Base-by-base conservation (phyloP, 1,140 invertebrate genomes). In the Eumaeus atala region DNA sequence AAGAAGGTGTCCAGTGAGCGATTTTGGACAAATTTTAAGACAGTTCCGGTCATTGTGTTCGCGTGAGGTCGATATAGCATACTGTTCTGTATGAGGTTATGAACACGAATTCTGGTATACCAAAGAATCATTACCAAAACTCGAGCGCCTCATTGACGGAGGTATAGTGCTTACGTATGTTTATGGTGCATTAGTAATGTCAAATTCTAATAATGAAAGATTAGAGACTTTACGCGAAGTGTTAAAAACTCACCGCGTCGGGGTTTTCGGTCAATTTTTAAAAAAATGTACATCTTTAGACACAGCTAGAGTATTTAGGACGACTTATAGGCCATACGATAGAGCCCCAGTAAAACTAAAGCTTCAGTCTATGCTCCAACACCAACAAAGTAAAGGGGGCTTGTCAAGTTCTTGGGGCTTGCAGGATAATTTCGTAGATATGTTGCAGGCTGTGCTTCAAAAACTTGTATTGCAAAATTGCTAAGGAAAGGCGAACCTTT, bases 71-170 rank as follows among this genome's bases (percentile, higher is more conserved):
- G 50, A 40, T 55, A 11, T 36, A 14, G 49, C 62, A n/a, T n/a
- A n/a, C n/a, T n/a, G n/a, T n/a, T 9, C 16, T 68, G 7, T 59
- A 40, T 17, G 60, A 63, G 11, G 48, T 59, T 1, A 65, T 65
- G 55, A 52, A 47, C 9, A 49, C 38, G 0, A 58, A 54, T 16
- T 64, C 59, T 4, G 58, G 60, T 50, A n/a, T 89, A 89, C 53
- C 74, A 87, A 56, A 54, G 70, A 50, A 62, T 78, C 7, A 84
- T 89, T 14, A 76, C 75, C 21, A 58, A 56, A 6, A 59, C 87
- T 0, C 61, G 6, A 28, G 21, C 21, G 6, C 6, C 21, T 28
- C 2, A 28, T 28, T 28, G 21, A 9, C 11, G n/a, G 71, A 59
- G 58, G 48, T 72, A 48, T 62, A 12, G 58, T 58, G 1, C 50